Percentiles rank a stretch among this genome's conserved stretches.
Conservation (phyloP, 2,888 invertebrate species). For the Amblyteles armatorius region DNA sequence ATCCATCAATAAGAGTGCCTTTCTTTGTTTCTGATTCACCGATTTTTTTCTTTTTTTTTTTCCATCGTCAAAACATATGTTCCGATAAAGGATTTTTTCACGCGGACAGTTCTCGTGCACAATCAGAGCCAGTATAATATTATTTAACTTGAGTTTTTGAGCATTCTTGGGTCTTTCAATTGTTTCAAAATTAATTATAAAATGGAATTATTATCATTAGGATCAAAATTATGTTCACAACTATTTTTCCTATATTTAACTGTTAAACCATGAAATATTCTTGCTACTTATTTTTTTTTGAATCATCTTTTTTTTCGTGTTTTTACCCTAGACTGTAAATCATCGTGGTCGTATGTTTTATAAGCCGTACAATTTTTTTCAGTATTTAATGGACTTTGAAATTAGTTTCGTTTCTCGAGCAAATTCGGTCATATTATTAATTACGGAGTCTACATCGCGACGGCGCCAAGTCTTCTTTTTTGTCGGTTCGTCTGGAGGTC, state of each 20-base stretch:
- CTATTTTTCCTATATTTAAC: background rate
- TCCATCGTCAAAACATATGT: no score
- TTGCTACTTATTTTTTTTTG: background rate
- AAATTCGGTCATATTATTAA: slow-evolving; percentile 26
- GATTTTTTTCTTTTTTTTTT: no score
- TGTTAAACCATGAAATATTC: background rate
- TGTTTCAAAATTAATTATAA: no score
- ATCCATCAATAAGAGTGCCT: no score
- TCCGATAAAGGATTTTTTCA: no score
- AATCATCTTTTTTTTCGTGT: background rate
- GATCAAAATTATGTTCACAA: no score
- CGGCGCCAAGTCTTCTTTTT: slow-evolving; percentile 17
- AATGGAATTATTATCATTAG: no score
- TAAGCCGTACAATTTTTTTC: background rate
- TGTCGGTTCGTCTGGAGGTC: slow-evolving; percentile 40
- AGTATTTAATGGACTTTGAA: background rate
- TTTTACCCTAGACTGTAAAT: background rate
- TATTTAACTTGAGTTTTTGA: no score
- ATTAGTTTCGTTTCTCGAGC: background rate
- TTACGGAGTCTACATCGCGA: slow-evolving; percentile 1
- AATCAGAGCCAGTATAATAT: no score
- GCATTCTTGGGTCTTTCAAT: no score
- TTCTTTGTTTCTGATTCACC: background rate
- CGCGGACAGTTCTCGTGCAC: no score
- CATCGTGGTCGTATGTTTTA: background rate